phyloP scores from a whole-genome alignment of 2,113 vertebrate species.

The Limnothrissa miodon region DNA sequence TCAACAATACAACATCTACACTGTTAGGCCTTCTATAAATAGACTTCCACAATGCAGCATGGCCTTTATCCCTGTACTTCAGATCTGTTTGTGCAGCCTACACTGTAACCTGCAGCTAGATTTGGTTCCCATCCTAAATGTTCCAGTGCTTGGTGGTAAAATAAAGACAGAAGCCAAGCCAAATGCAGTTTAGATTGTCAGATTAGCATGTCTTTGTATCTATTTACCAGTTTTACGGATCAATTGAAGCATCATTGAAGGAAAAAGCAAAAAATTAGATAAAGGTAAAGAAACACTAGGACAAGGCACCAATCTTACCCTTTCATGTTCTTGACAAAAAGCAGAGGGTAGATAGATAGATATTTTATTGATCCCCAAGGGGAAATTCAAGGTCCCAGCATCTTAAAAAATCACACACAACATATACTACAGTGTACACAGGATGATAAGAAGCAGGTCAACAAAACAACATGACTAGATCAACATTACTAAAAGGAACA shows the following conservation, averaged over 20 bases:
- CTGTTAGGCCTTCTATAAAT: constrained; percentile 1
- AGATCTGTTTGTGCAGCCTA: neutral
- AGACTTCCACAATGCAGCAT: neutral
- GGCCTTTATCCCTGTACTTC: neutral
- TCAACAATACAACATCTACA: neutral
- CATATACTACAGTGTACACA: no score
- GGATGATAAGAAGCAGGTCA: no score
- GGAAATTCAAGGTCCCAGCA: no score
- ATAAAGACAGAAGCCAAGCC: constrained; percentile 29
- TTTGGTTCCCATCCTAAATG: constrained; percentile 29
- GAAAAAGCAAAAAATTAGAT: neutral
- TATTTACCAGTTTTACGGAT: neutral
- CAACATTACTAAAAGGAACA: no score
- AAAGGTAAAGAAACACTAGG: neutral
- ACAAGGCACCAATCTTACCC: neutral
- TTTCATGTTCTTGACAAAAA: no score
- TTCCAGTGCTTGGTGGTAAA: constrained; percentile 28
- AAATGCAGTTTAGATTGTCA: constrained; percentile 28
- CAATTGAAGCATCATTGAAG: neutral
- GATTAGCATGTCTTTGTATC: neutral
- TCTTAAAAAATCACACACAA: no score
- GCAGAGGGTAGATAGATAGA: no score
- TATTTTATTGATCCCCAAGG: no score
- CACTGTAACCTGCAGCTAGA: constrained; percentile 48
- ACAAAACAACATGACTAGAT: no score